Base-by-base conservation (phyloP, 2,888 invertebrate genomes). In the Nycteola revayana region DNA sequence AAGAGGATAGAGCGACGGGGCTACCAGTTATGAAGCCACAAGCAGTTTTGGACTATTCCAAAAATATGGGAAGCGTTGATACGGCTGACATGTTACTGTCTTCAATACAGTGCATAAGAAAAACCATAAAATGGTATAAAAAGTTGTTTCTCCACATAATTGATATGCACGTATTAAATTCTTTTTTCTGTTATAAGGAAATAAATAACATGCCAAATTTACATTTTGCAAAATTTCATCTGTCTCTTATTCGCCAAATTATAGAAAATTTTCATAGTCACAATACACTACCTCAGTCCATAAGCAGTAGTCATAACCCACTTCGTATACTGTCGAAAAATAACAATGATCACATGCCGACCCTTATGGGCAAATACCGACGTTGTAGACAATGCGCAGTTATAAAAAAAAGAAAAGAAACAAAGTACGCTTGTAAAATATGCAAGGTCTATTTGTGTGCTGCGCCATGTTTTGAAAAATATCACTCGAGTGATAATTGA, bases 21-120 rank as follows among this genome's bases (percentile, higher is more conserved):
- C 17, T 48, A 27, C 44, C 42, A 18, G 25, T 38, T 23, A 25
- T 49, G 31, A 49, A 44, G 18, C 42, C 37, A 29, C 25, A 47
- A 34, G 35, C 32, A 37, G 36, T 51, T 11, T 23, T 49, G 24
- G 42, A 49, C 7, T 49, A 51, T 27, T 25, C 28, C 7, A 33
- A 43, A 35, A 43, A 46, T 43, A 51, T 49, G 45, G 41, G 40
- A 10, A 32, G 25, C 25, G 39, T 49, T 17, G 45, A 51, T 31
- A 39, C 38, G 7, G 34, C 47, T 17, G 49, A 52, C 25, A 52
- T 52, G 47, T n/a, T 52, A 36, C 27, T 36, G 20, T 36, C 26
- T 27, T 33, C 43, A n/a, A 35, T 52, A 26, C 17, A 32, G 18
- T 44, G 49, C 30, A 38, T 49, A 32, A 32, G 33, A 29, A 49